Base-by-base conservation (phyloP, 1,140 invertebrate genomes). In the Papilio glaucus region DNA sequence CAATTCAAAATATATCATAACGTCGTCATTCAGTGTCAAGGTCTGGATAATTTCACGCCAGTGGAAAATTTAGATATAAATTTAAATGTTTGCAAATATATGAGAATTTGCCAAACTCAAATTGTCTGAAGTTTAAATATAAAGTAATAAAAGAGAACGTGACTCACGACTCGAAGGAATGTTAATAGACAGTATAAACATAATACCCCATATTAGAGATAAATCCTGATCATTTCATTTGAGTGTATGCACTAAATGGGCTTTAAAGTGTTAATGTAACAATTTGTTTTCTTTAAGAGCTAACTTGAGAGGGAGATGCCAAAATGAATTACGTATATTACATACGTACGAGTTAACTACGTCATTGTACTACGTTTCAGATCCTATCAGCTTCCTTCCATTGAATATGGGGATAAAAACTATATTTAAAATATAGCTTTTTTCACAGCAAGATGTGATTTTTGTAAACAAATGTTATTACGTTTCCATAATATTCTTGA, bases 171-270 rank as follows among this genome's bases (percentile, higher is more conserved):
- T 78, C 72, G 13, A 69, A 38, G 62, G 6, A 39, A 65, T 45
- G 74, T 57, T 39, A 18, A 77, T 77, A 72, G 53, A 41, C 45
- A 73, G 42, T 65, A 63, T 62, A 79, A 81, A 81, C 77, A 78
- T 81, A 75, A 73, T 77, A 49, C 18, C 3, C 53, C 63, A 45
- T 29, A 63, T 77, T 45, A 63, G 72, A 70, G 9, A 37, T 39
- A 29, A 69, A 10, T 74, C 79, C 78, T 80, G 81, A 78, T 77
- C 72, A 38, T 45, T 78, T 33, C 29, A 33, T 33, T 33, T 33
- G 29, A 33, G 6, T 33, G 29, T 33, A 33, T 3, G 29, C 6
- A 33, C 29, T 33, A 33, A 33, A 33, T 33, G 6, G 29, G 29
- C 33, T 69, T 68, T 62, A 60, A 69, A 41, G 65, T 73, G 63